Evolutionary conservation across 2,888 invertebrate genomes (phyloP), one percentile per base, ranked within the genome.

Genomic region (Nymphalis c-album): DNA sequence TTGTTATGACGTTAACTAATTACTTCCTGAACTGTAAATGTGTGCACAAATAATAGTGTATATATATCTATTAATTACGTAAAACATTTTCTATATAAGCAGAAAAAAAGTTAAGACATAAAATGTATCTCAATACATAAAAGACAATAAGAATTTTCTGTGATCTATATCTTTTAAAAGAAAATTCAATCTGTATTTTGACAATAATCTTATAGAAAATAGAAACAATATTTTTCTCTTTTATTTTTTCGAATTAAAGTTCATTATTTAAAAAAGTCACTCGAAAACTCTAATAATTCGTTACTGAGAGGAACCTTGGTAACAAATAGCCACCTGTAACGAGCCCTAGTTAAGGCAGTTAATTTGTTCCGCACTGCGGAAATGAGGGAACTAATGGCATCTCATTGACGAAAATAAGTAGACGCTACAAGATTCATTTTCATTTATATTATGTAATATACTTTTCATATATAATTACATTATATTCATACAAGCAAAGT

Each of bases 1-100:
- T 67, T 64, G 58, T 35, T 45, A 35, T 61, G 69, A 61, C 61
- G n/a, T 67, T 51, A 69, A 69, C 69, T 67, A 67, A 69, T 67
- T 61, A 67, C 60, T 67, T 60, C 57, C 63, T 58, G 10, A 26
- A 18, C 51, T 60, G 22, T 51, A 51, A 51, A 22, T 51, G 20
- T 20, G 40, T 51, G 16, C 13, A 22, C 20, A 22, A 40, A 13
- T 31, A 31, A 31, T 31, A 31, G 26, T 31, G 0, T 31, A 31
- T 5, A 31, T 31, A 31, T 22, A 22, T 22, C 1, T 22, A 22
- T 22, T 22, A 1, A 22, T 22, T 22, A 22, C 26, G 26, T 31
- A 31, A 31, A 31, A 31, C 26, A 31, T 31, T 31, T 6, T 31
- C 26, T 31, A 31, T 6, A 31, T 31, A 31, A 31, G 26, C 6